Conservation (phyloP, 2,113 vertebrate genomes). For the Rynchops niger region DNA sequence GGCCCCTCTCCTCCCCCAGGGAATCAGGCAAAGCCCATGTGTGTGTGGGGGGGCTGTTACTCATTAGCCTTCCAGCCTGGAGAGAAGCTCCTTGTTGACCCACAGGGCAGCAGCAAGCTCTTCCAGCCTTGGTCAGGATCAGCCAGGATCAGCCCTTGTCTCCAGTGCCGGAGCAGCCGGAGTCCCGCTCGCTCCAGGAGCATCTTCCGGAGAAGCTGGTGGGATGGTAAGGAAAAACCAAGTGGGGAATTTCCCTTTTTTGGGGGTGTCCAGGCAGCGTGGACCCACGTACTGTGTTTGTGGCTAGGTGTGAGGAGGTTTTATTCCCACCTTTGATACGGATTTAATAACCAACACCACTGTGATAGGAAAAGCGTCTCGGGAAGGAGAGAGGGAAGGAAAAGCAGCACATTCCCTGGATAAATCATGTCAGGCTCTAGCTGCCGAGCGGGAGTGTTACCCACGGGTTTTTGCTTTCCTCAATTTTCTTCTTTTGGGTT, state of each 20-base stretch:
- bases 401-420: not conserved
- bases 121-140: not conserved
- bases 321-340: rapidly evolving
- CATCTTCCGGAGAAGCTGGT: not conserved
- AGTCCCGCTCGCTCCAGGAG: not conserved
- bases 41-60: not conserved
- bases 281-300: rapidly evolving
- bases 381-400: not conserved
- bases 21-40: not conserved
- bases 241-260: not conserved
- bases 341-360: not conserved
- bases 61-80: constrained; percentile 28
- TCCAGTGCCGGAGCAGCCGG: rapidly evolving
- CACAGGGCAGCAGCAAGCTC: not conserved
- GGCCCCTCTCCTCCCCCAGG: not conserved
- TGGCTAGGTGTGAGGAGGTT: not conserved
- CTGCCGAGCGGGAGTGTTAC: not conserved
- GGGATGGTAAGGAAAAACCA: not conserved
- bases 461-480: not conserved
- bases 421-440: not conserved
- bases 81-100: not conserved
- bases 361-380: not conserved
- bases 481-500: not conserved
- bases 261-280: not conserved
- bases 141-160: rapidly evolving